A percentile compares a stretch with the other conserved stretches of the same genome.
Evolutionary conservation across 2,888 invertebrate species (phyloP).

Genomic region (Polymixis lichenea): DNA sequence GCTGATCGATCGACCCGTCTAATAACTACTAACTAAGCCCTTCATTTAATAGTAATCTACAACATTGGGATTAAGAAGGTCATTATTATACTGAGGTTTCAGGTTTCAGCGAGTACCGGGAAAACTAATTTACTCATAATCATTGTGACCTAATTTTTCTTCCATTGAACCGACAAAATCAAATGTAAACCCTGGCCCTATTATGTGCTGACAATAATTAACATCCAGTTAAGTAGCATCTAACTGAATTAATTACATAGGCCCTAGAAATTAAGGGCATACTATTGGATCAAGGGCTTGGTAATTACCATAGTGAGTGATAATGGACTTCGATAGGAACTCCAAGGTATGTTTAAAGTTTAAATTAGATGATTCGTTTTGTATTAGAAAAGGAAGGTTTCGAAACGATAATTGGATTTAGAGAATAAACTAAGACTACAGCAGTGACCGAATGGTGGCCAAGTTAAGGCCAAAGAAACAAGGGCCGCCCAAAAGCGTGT

Average conservation of each 20-base stretch:
- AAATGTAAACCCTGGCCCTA: slow-evolving; percentile 38
- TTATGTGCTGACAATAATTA: slow-evolving; percentile 11
- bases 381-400: too few relatives aligned
- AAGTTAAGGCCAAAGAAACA: neutral
- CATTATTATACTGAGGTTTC: neutral
- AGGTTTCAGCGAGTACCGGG: neutral
- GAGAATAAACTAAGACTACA: too few relatives aligned
- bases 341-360: slow-evolving; percentile 3
- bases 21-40: too few relatives aligned
- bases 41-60: neutral
- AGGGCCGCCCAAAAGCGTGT: neutral
- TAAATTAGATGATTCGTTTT: too few relatives aligned
- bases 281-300: slow-evolving; percentile 39
- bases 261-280: slow-evolving; percentile 54
- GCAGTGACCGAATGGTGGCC: neutral
- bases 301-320: slow-evolving; percentile 1
- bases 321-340: slow-evolving; percentile 12
- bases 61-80: too few relatives aligned
- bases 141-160: slow-evolving; percentile 1
- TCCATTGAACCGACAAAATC: slow-evolving; percentile 8
- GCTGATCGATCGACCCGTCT: too few relatives aligned
- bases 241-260: slow-evolving; percentile 30
- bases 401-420: too few relatives aligned
- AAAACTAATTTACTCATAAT: neutral
- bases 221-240: neutral